Evolutionary conservation across 2,888 invertebrate species (phyloP).

Genomic region (Pseudoips prasinana): DNA sequence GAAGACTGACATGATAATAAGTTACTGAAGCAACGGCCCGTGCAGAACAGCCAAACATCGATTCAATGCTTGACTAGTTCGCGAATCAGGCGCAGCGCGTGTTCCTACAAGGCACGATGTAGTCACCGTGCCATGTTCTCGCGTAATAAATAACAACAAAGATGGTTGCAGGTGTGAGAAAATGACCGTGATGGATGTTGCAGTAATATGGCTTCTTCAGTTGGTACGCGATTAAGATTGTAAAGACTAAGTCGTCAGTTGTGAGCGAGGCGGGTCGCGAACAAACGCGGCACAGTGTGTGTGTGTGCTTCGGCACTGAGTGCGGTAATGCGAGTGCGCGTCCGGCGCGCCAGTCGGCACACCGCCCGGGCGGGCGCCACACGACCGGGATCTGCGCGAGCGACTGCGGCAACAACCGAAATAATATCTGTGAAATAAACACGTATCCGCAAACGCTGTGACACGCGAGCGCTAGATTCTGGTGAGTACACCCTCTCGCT

Average conservation of each 20-base stretch:
- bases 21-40: constrained; percentile 30
- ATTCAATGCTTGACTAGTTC: constrained; percentile 48
- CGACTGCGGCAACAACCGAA: constrained; percentile 63
- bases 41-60: constrained; percentile 48
- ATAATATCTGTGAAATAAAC: constrained; percentile 69
- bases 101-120: constrained; percentile 35
- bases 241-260: constrained; percentile 10
- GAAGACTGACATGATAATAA: constrained; percentile 12
- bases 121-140: constrained; percentile 11
- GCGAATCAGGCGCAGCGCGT: constrained; percentile 29
- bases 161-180: constrained; percentile 6
- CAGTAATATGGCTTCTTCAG: constrained; percentile 20
- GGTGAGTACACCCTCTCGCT: constrained; percentile 54
- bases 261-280: constrained; percentile 5
- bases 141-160: constrained; percentile 20
- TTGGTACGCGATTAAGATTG: constrained; percentile 10
- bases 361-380: constrained; percentile 82
- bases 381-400: constrained; percentile 80
- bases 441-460: constrained; percentile 59
- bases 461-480: constrained; percentile 75
- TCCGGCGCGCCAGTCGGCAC: constrained; percentile 68
- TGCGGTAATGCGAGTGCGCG: constrained; percentile 30
- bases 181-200: constrained; percentile 12
- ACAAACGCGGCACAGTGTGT: constrained; percentile 23
- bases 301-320: constrained; percentile 23